Evolutionary conservation across 2,888 invertebrate genomes (phyloP).

Genomic region (Acronicta leporina): DNA sequence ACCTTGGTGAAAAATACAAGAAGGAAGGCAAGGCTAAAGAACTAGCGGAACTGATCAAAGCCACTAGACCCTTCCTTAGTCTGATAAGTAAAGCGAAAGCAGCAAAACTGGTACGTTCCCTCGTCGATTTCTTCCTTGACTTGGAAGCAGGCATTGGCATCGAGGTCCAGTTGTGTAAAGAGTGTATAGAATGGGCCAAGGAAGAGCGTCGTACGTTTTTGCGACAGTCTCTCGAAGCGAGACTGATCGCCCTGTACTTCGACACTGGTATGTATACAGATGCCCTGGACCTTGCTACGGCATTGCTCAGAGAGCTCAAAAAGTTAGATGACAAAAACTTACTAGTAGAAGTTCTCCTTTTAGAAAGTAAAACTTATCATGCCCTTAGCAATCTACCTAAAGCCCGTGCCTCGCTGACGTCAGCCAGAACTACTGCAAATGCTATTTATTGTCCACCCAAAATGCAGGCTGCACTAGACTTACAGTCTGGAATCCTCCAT

Average conservation of each 20-base stretch:
- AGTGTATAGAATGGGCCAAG: constrained; percentile 99
- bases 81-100: constrained; percentile 99
- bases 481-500: constrained; percentile 99
- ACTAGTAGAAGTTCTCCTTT: constrained; percentile 98
- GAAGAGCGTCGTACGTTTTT: constrained; percentile 99
- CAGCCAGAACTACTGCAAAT: constrained; percentile 99
- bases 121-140: constrained; percentile 99
- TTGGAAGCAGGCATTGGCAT: constrained; percentile 98
- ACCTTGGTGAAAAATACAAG: constrained; percentile 97
- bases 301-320: constrained; percentile 97
- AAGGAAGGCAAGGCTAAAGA: constrained; percentile 98
- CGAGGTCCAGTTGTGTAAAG: constrained; percentile 97
- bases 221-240: constrained; percentile 98
- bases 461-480: constrained; percentile 98
- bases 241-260: constrained; percentile 98
- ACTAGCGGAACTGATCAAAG: constrained; percentile 97
- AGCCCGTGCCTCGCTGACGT: constrained; percentile 98
- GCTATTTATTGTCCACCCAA: constrained; percentile 99
- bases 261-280: constrained; percentile 97
- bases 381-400: constrained; percentile 98
- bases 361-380: constrained; percentile 99
- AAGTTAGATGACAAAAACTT: constrained; percentile 99
- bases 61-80: constrained; percentile 97
- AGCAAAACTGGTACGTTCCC: constrained; percentile 98
- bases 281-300: constrained; percentile 95